A percentile compares a stretch with the other conserved stretches of the same genome.
phyloP scores from a whole-genome alignment of 2,888 invertebrate genomes.

The Lasioglossum calceatum region DNA sequence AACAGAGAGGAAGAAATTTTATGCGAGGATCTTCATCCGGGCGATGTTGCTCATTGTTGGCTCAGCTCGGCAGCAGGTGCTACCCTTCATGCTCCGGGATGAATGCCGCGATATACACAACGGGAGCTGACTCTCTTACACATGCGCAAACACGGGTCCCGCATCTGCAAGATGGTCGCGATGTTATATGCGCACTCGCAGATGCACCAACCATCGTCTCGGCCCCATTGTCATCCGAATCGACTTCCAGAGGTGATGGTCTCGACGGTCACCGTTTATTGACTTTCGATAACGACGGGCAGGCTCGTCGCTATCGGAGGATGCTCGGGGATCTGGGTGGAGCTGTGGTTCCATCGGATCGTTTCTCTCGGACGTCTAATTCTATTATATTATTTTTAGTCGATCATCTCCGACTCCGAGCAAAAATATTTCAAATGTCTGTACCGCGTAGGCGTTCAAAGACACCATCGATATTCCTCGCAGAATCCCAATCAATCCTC shows the following conservation, averaged over 20 bases:
- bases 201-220: conserved; percentile 52
- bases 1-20: conserved; percentile 49
- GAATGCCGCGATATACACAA: conserved; percentile 59
- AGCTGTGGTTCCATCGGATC: background rate
- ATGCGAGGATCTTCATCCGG: conserved; percentile 56
- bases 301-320: background rate
- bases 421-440: background rate
- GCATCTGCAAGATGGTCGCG: conserved; percentile 70
- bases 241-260: background rate
- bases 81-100: conserved; percentile 65
- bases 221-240: conserved; percentile 32
- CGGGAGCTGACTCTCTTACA: conserved; percentile 67
- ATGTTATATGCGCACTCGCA: conserved; percentile 50
- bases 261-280: background rate
- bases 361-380: too few species aligned
- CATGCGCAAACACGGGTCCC: conserved; percentile 61
- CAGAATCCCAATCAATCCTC: background rate
- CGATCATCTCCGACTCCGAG: too few species aligned
- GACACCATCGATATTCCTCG: background rate
- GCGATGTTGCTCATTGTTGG: conserved; percentile 62
- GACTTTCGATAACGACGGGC: background rate
- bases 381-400: too few species aligned
- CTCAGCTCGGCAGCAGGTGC: conserved; percentile 73
- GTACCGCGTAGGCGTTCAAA: background rate
- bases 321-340: background rate